Base-by-base conservation (phyloP, 1,140 invertebrate genomes). In the Neuroterus valhalla region DNA sequence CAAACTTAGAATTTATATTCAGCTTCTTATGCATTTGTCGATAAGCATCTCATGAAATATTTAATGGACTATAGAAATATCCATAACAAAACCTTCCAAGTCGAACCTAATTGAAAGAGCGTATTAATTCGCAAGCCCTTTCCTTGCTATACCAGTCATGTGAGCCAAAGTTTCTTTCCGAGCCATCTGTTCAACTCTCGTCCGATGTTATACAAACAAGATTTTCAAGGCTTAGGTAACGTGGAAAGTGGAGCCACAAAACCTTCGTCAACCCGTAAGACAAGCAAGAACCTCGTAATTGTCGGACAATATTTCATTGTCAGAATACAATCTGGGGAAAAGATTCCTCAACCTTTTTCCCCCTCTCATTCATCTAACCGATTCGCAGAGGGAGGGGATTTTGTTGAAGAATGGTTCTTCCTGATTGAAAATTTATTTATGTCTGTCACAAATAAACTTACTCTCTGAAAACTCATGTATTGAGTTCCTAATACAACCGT, bases 191-290 rank as follows among this genome's bases (percentile, higher is more conserved):
- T 70, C 66, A 3, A 76, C 68, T 42, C 66, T 67, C 45, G 62
- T 62, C 15, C 43, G 6, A 42, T 81, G 76, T 78, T 81, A 78
- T 68, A 68, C 68, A 77, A 74, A 55, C 68, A 62, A 69, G 73
- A 78, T 77, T 78, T 82, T 46, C 31, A 42, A 66, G 55, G 70
- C 31, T 23, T 17, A 62, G 26, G 74, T 78, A 80, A 82, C 78
- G 72, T 77, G 72, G 45, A 75, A 69, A 68, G 26, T 66, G 70
- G 70, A 67, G 48, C 62, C 77, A n/a, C 68, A 75, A 76, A 79
- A 72, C 74, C 72, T 74, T 79, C 72, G 74, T 78, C 76, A 81
- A 76, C 74, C 55, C 78, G 76, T 81, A 68, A 72, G 55, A 52
- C 66, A 68, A 38, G 38, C 48, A 23, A 75, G 66, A 69, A 68